Percentiles rank a stretch among this genome's conserved stretches.
Evolutionary conservation across 1,140 invertebrate species (phyloP).

Genomic region (Chionoecetes opilio): DNA sequence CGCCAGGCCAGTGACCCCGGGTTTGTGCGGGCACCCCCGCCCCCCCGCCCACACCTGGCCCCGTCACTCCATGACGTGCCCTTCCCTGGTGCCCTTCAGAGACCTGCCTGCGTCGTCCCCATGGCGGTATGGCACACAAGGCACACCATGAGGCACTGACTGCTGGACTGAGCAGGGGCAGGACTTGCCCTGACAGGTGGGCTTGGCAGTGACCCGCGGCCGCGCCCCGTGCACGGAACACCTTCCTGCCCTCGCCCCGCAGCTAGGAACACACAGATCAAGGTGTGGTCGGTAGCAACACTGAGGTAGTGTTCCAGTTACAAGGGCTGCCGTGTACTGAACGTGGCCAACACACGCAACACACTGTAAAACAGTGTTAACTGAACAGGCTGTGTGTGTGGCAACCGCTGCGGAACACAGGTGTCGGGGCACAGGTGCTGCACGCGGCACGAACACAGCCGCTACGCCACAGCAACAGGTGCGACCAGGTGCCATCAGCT

Average conservation of each 20-base stretch:
- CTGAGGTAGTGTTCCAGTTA: too few relatives aligned
- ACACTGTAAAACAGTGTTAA: too few relatives aligned
- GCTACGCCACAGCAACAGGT: too few relatives aligned
- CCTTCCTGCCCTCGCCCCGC: not conserved
- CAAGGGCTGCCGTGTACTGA: too few relatives aligned
- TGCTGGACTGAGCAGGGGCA: not conserved
- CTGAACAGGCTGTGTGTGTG: too few relatives aligned
- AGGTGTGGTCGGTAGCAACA: not conserved
- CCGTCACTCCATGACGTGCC: not conserved
- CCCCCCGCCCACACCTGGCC: slow-evolving; percentile 7
- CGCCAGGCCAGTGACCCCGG: not conserved
- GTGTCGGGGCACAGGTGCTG: too few relatives aligned
- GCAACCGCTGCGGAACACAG: too few relatives aligned
- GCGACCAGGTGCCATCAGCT: too few relatives aligned
- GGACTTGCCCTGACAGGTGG: not conserved
- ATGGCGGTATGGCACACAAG: not conserved
- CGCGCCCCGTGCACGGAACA: not conserved
- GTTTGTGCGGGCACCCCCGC: not conserved
- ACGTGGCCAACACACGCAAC: too few relatives aligned
- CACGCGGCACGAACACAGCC: too few relatives aligned
- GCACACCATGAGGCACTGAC: not conserved
- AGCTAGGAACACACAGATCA: not conserved
- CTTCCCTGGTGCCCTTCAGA: not conserved
- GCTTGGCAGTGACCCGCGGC: not conserved
- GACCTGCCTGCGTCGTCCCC: not conserved